Evolutionary conservation across 2,888 invertebrate genomes (phyloP).

Genomic region (Cyrtodaria siliqua): DNA sequence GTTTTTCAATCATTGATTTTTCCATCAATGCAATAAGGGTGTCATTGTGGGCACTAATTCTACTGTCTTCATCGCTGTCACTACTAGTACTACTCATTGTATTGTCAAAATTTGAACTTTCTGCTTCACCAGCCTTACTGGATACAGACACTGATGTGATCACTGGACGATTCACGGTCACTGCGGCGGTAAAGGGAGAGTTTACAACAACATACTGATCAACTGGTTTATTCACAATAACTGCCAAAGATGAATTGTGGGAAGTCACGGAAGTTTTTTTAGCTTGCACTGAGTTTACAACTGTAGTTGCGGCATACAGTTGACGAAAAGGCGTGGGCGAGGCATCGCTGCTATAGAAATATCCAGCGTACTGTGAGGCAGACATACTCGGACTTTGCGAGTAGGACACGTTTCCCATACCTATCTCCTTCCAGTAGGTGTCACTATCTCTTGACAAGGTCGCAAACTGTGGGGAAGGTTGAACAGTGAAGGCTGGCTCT

Average conservation of each 20-base stretch:
- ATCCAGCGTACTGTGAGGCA: conserved; percentile 25
- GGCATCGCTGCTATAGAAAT: no score
- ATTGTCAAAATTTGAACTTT: no score
- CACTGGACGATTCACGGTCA: neutral
- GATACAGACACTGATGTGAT: neutral
- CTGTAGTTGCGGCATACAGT: no score
- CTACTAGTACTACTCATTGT: no score
- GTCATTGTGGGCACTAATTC: no score
- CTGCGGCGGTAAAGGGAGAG: neutral
- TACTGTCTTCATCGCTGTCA: no score
- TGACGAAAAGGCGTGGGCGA: no score
- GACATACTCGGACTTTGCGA: conserved; percentile 25
- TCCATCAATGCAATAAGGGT: conserved; percentile 5
- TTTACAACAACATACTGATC: neutral
- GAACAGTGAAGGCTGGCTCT: no score
- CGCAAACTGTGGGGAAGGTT: conserved; percentile 10
- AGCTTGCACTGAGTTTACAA: no score
- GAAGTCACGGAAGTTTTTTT: neutral
- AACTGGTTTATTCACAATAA: neutral
- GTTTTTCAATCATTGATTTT: conserved; percentile 16
- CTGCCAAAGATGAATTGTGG: neutral
- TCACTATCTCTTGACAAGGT: conserved; percentile 10
- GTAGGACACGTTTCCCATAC: conserved; percentile 22
- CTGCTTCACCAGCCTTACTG: neutral
- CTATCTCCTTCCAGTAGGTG: conserved; percentile 34